Evolutionary conservation across 2,888 invertebrate genomes (phyloP).

Genomic region (Oxycera nigricornis): DNA sequence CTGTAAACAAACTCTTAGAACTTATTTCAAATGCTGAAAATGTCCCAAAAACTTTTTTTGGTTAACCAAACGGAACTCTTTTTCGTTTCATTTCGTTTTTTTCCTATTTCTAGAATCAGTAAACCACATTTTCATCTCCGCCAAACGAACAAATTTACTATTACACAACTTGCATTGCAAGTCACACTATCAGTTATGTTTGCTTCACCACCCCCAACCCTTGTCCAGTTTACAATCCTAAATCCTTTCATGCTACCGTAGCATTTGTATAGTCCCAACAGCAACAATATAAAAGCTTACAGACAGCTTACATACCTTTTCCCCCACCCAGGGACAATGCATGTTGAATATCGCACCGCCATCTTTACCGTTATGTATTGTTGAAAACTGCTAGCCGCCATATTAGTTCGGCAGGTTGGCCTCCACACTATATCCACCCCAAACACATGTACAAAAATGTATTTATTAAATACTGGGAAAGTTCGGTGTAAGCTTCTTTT

Average conservation of each 20-base stretch:
- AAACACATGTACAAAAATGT: not conserved
- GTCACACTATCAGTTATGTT: too few relatives aligned
- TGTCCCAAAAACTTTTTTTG: too few relatives aligned
- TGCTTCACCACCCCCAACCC: not conserved
- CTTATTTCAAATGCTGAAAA: too few relatives aligned
- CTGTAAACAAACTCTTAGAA: too few relatives aligned
- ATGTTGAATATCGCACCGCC: not conserved
- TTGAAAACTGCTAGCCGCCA: not conserved
- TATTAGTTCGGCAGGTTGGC: conserved; percentile 1
- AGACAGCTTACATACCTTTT: not conserved
- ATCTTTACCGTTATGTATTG: not conserved
- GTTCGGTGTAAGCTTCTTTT: conserved; percentile 37
- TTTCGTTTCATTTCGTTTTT: too few relatives aligned
- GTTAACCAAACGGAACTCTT: too few relatives aligned
- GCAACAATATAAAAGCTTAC: conserved; percentile 6
- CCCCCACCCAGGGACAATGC: not conserved
- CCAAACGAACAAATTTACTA: too few relatives aligned
- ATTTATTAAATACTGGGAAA: not conserved
- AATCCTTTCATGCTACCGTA: too few relatives aligned
- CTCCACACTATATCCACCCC: not conserved
- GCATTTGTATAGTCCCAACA: conserved; percentile 6
- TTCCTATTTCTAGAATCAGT: too few relatives aligned
- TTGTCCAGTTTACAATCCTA: too few relatives aligned
- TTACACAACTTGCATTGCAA: too few relatives aligned
- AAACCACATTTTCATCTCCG: too few relatives aligned